phyloP scores from a whole-genome alignment of 2,797 vertebrate genomes.

The Smutsia temminckii region DNA sequence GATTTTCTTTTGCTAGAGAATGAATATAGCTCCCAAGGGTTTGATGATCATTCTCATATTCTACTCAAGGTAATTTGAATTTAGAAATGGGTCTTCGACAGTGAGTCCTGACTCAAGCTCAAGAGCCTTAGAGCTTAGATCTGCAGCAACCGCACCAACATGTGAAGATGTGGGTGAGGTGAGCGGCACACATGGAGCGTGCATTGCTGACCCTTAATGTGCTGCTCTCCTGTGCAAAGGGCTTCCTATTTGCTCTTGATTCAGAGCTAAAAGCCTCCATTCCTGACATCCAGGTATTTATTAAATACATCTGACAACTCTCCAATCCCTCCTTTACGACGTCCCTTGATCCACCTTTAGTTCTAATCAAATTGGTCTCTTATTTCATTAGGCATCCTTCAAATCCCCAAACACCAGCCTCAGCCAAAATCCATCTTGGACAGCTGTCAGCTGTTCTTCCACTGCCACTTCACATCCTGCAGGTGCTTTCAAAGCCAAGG shows the following conservation, averaged over 20 bases:
- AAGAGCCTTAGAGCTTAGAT: not conserved
- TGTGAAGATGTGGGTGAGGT: not conserved
- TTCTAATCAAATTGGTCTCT: not conserved
- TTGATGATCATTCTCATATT: not conserved
- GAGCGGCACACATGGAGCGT: accelerated
- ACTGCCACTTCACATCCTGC: not conserved
- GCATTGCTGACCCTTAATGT: accelerated
- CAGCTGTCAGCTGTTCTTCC: not conserved
- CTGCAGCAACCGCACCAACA: accelerated
- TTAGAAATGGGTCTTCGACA: not conserved
- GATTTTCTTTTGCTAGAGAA: not conserved
- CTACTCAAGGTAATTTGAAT: not conserved
- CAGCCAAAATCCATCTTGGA: not conserved
- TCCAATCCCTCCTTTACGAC: accelerated
- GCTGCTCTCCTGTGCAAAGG: not conserved
- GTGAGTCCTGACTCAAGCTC: not conserved
- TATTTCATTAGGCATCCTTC: not conserved
- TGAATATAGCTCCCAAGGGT: not conserved
- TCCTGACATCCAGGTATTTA: not conserved
- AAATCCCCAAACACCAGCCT: too few relatives aligned
- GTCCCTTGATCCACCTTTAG: not conserved
- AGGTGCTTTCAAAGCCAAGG: not conserved
- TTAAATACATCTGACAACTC: not conserved
- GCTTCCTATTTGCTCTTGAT: not conserved
- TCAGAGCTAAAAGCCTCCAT: not conserved